Percentiles rank a stretch among this genome's conserved stretches.
Evolutionary conservation across 1,140 invertebrate species (phyloP).

Genomic region (Lanistes nyassanus): DNA sequence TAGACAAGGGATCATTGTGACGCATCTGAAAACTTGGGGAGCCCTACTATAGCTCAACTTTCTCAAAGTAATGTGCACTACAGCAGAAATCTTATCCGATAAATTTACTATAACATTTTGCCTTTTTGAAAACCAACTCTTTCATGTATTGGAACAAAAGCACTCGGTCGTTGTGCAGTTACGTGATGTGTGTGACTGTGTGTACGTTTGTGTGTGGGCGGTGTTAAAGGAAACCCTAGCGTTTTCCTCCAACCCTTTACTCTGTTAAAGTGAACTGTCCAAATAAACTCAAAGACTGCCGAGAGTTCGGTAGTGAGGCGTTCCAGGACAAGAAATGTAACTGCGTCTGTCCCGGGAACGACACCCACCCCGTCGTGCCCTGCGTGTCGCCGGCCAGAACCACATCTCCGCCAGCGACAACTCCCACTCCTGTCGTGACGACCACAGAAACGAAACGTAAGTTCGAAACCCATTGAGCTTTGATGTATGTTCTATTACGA

Average conservation of each 20-base stretch:
- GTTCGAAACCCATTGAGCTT: background rate
- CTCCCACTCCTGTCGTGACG: background rate
- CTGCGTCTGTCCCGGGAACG: slow-evolving; percentile 22
- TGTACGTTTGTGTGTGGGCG: slow-evolving; percentile 7
- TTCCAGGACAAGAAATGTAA: slow-evolving; percentile 20
- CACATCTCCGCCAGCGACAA: slow-evolving; percentile 13
- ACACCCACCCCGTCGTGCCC: background rate
- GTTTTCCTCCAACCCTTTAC: background rate
- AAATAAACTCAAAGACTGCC: background rate
- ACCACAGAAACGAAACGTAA: background rate
- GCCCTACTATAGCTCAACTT: background rate
- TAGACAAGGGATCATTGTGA: background rate
- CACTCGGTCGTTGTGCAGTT: background rate
- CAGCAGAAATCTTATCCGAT: background rate
- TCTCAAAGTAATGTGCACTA: background rate
- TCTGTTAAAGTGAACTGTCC: background rate
- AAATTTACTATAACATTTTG: too few species aligned
- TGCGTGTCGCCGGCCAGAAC: background rate
- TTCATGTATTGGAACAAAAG: background rate
- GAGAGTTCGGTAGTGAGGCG: slow-evolving; percentile 10
- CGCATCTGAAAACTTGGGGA: background rate
- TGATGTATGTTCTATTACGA: background rate
- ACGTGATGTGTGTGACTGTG: slow-evolving; percentile 2
- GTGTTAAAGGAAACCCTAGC: slow-evolving; percentile 1
- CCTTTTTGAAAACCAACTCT: background rate